A percentile compares a stretch with the other conserved stretches of the same genome.
phyloP scores from a whole-genome alignment of 2,888 invertebrate species.

The Escarpia spicata region DNA sequence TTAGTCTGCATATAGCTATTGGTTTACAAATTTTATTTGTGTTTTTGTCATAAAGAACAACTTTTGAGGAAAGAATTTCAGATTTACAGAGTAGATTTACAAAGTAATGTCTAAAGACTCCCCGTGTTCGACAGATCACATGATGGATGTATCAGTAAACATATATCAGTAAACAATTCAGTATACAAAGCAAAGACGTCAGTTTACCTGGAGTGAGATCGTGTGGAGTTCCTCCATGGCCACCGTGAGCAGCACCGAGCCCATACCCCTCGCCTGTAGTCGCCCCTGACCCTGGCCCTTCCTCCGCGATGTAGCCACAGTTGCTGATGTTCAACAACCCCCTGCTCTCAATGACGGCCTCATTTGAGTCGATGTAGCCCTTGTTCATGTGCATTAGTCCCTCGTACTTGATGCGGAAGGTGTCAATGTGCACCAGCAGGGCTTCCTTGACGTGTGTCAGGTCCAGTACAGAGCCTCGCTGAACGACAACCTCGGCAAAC shows the following conservation, averaged over 20 bases:
- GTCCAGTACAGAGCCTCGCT: conserved; percentile 46
- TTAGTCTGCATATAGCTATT: too few relatives aligned
- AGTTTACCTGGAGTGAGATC: conserved; percentile 44
- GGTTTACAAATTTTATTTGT: too few relatives aligned
- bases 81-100: too few relatives aligned
- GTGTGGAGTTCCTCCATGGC: conserved; percentile 51
- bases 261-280: conserved; percentile 37
- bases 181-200: neutral
- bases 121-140: too few relatives aligned
- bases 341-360: conserved; percentile 49
- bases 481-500: conserved; percentile 46
- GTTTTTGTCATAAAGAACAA: too few relatives aligned
- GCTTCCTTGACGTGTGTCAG: conserved; percentile 42
- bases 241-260: conserved; percentile 52
- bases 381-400: conserved; percentile 47
- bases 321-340: conserved; percentile 46
- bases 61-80: too few relatives aligned
- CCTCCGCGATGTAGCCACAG: conserved; percentile 40
- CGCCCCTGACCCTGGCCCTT: conserved; percentile 45
- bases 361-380: conserved; percentile 46
- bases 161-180: too few relatives aligned
- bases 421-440: conserved; percentile 18
- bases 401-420: conserved; percentile 46
- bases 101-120: too few relatives aligned
- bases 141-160: too few relatives aligned